A percentile compares a stretch with the other conserved stretches of the same genome.
Evolutionary conservation across 1,140 invertebrate genomes (phyloP).

Genomic region (Temnothorax curvispinosus): DNA sequence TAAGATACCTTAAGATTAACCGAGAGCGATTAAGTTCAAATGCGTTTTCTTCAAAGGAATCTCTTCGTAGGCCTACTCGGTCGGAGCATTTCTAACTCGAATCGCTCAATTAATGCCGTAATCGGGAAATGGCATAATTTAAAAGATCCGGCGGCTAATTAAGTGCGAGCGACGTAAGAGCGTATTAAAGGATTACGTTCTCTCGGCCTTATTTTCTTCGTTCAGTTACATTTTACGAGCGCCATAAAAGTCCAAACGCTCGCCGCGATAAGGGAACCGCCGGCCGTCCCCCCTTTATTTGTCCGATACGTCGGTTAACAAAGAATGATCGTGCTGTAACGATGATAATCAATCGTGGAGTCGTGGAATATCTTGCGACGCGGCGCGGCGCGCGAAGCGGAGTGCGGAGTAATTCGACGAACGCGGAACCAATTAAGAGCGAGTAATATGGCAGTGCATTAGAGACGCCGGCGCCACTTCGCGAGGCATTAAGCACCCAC

Average conservation of each 20-base stretch:
- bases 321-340: conserved; percentile 47
- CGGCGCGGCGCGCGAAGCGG: neutral
- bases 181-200: neutral
- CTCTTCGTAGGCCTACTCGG: neutral
- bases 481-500: conserved; percentile 55
- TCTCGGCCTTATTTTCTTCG: neutral
- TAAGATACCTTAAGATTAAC: conserved; percentile 20
- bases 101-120: conserved; percentile 39
- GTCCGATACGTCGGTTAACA: conserved; percentile 47
- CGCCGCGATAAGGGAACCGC: conserved; percentile 4
- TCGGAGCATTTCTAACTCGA: neutral
- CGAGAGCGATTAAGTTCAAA: conserved; percentile 23
- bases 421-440: conserved; percentile 61
- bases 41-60: conserved; percentile 30
- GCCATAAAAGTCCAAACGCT: conserved; percentile 34
- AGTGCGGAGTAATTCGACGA: conserved; percentile 42
- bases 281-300: conserved; percentile 21
- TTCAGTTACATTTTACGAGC: conserved; percentile 25
- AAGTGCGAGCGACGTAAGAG: conserved; percentile 23
- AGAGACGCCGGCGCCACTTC: conserved; percentile 59
- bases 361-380: neutral
- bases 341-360: conserved; percentile 48
- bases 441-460: conserved; percentile 59
- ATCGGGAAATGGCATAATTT: conserved; percentile 39
- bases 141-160: conserved; percentile 35